Evolutionary conservation across 2,113 vertebrate genomes (phyloP), one percentile per base, ranked within the genome.

Genomic region (Asarcornis scutulata): DNA sequence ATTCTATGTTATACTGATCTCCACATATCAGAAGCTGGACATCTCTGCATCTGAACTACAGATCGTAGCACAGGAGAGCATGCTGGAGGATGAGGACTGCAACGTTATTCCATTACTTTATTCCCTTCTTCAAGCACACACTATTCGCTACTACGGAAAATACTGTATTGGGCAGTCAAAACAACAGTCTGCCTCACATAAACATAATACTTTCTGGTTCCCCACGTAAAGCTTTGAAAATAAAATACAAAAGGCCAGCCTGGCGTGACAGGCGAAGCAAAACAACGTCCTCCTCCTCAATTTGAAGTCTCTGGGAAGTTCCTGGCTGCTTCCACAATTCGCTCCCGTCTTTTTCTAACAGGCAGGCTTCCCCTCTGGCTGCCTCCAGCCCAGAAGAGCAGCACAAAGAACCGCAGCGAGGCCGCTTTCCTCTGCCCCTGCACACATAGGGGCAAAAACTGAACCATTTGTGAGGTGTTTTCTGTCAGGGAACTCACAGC

Each of bases 51-150:
- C 53, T 38, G 53, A 93, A n/a, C 34, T 22, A 38, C 63, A 85
- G 34, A 64, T 62, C 18, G 56, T 14, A 17, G 27, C 6, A 0
- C 7, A 29, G 32, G 22, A 68, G 11, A 88, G 29, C 25, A 11
- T 5, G 20, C 56, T 60, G 42, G 5, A 89, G 40, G 36, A 3
- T 11, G 52, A 74, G 46, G 75, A 75, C 48, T 69, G 34, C 55
- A 90, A 17, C n/a, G 46, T 67, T 74, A 74, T 52, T 87, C 82
- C 82, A 87, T 76, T 89, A 86, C 68, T 90, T 93, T 79, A 93
- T 46, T 46, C 36, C 17, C 58, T 64, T 73, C 53, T 23, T 53
- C 74, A 72, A 68, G 72, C 68, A 48, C 58, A 29, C 13, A 1
- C 17, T 46, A 62, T 42, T 60, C 72, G 16, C 60, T 75, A n/a